Conservation (phyloP, 2,797 vertebrate species). For the Peromyscus aztecus region DNA sequence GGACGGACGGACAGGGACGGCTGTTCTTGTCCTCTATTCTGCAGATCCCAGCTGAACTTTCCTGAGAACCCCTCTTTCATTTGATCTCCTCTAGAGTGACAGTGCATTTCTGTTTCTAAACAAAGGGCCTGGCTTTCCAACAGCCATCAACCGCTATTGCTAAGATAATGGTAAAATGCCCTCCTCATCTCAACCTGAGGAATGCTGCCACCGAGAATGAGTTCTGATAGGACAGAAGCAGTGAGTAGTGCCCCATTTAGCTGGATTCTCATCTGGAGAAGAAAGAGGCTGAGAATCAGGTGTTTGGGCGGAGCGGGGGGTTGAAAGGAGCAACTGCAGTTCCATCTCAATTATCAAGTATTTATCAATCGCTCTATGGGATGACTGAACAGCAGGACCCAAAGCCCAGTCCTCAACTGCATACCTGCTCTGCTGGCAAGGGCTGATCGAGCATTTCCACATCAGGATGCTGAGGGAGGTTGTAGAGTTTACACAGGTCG, state of each 20-base stretch:
- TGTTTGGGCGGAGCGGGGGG: neutral
- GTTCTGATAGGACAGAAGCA: neutral
- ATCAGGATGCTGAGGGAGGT: slow-evolving; percentile 97
- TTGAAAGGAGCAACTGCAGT: neutral
- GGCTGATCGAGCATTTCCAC: slow-evolving; percentile 99
- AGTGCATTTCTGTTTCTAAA: neutral
- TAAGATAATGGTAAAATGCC: neutral
- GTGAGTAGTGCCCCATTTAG: neutral
- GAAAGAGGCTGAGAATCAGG: neutral
- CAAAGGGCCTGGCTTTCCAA: neutral
- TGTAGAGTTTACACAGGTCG: slow-evolving; percentile 97
- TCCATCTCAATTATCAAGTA: neutral
- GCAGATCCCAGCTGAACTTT: neutral
- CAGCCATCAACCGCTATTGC: neutral
- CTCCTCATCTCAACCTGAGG: neutral
- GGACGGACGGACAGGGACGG: neutral
- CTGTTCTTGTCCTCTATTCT: neutral
- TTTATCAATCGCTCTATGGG: neutral
- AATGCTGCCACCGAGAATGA: neutral
- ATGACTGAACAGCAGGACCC: neutral
- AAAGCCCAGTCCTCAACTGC: slow-evolving; percentile 39
- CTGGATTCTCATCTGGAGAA: neutral
- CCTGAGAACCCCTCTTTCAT: neutral
- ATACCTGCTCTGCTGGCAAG: slow-evolving; percentile 95
- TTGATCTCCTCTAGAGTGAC: neutral